Base-by-base conservation (phyloP, 2,113 vertebrate genomes). In the Myotis davidii region DNA sequence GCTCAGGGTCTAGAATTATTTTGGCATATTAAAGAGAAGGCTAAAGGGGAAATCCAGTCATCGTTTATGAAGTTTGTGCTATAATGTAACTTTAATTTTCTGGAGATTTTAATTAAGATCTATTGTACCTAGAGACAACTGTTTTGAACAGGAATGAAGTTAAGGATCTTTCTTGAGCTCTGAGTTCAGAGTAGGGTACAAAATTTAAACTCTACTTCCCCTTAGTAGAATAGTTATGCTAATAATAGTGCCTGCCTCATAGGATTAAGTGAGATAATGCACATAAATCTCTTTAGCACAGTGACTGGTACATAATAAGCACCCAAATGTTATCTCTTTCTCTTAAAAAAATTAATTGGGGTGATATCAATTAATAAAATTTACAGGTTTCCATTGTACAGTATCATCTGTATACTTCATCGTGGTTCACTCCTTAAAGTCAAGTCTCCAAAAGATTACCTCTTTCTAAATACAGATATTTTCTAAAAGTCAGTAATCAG, bases 1-100 rank as follows among this genome's bases (percentile, higher is more conserved):
- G 64, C 85, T 85, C 25, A 72, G n/a, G 54, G 50, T 78, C 77
- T 90, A 54, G 61, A 91, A 95, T 95, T 96, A 94, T 88, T 96
- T 94, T 83, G 85, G 25, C 69, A 90, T 85, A 59, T 95, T 94
- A 92, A 96, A 90, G 48, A 85, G 77, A 96, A 95, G 76, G 14
- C 85, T 82, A 64, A 92, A 93, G 81, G 81, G 42, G 61, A 94
- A 92, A 94, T 83, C 61, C 32, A 94, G 59, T 89, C 37, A 74
- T 61, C 32, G 39, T 56, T 93, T 77, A 70, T 79, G 76, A 95
- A 96, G 67, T 95, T 96, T 95, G 37, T 83, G 20, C 48, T 74
- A 1, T 84, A 83, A 72, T 69, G 45, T 87, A 76, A 76, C 78
- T 92, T 95, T 73, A 93, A 77, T 85, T 90, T 92, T 94, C 45